Conservation (phyloP, 2,888 invertebrate genomes). For the Cactoblastis cactorum region DNA sequence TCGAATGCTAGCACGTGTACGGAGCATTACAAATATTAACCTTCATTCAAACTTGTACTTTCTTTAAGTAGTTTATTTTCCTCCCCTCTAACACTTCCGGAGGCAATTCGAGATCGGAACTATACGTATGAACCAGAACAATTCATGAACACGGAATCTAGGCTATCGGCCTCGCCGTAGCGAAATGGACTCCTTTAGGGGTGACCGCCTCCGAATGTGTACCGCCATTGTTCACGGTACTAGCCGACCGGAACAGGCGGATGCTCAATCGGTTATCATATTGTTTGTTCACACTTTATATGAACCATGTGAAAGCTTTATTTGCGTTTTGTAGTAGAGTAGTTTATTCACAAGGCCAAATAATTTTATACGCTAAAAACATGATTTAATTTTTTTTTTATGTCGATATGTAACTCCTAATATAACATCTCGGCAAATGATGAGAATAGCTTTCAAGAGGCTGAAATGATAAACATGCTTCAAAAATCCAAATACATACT, state of each 20-base stretch:
- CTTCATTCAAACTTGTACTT: neutral
- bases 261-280: conserved; percentile 32
- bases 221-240: conserved; percentile 35
- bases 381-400: too few relatives aligned
- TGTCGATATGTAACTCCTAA: too few relatives aligned
- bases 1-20: neutral
- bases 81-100: neutral
- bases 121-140: conserved; percentile 27
- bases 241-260: conserved; percentile 34
- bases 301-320: neutral
- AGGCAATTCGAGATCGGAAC: conserved; percentile 25
- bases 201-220: conserved; percentile 43
- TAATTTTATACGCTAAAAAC: too few relatives aligned
- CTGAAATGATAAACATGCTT: too few relatives aligned
- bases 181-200: conserved; percentile 39
- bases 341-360: neutral
- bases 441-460: too few relatives aligned
- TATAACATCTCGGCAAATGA: too few relatives aligned
- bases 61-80: neutral
- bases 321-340: conserved; percentile 3
- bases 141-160: conserved; percentile 24
- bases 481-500: too few relatives aligned
- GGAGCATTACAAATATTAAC: neutral
- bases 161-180: conserved; percentile 32
- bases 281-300: conserved; percentile 12